A percentile compares a stretch with the other conserved stretches of the same genome.
Evolutionary conservation across 2,888 invertebrate genomes (phyloP).

Genomic region (Cephus pygmeus): DNA sequence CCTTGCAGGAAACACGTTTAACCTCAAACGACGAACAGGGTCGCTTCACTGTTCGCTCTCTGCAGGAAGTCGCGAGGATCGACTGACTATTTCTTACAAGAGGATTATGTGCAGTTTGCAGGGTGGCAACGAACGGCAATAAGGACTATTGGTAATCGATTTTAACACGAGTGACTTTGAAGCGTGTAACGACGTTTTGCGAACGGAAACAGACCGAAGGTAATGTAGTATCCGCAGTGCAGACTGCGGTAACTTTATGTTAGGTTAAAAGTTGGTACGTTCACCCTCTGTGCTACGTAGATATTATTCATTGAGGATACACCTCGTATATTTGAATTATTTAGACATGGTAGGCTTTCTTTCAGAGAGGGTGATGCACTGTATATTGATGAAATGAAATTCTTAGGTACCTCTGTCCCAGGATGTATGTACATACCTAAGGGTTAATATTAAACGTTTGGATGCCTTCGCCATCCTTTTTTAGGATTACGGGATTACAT

Average conservation of each 20-base stretch:
- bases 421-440: not conserved
- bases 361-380: not conserved
- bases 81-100: not conserved
- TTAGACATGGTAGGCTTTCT: not conserved
- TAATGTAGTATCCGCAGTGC: constrained; percentile 48
- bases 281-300: constrained; percentile 15
- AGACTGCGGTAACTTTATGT: constrained; percentile 48
- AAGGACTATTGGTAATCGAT: not conserved
- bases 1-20: not conserved
- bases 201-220: not conserved
- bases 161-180: not conserved
- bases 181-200: not conserved
- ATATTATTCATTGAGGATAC: not conserved
- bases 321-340: not conserved
- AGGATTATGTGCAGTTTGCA: not conserved
- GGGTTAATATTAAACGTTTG: not conserved
- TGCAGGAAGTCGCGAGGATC: not conserved
- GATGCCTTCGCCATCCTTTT: not conserved
- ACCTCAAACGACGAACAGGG: not conserved
- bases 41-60: not conserved
- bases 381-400: not conserved
- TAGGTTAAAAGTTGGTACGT: constrained; percentile 22
- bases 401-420: not conserved
- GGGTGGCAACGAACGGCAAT: not conserved
- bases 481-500: not conserved